Evolutionary conservation across 1,140 invertebrate species (phyloP).

Genomic region (Cylas formicarius): DNA sequence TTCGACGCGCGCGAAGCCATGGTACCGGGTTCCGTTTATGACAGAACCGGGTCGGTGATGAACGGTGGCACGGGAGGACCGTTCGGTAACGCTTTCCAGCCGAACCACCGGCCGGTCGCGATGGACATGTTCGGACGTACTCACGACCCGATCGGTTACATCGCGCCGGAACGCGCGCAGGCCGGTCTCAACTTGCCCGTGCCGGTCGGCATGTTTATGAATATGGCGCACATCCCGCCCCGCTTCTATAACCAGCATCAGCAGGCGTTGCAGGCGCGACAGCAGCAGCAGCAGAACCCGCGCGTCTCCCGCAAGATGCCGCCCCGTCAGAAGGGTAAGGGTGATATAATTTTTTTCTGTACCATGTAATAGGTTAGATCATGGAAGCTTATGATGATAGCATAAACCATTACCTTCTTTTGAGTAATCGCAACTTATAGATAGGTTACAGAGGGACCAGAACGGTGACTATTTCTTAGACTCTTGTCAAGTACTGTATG

Average conservation of each 20-base stretch:
- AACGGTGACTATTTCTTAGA: too few species aligned
- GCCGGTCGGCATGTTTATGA: slow-evolving; percentile 92
- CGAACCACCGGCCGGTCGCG: slow-evolving; percentile 36
- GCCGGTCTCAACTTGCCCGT: slow-evolving; percentile 75
- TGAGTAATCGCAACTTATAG: too few species aligned
- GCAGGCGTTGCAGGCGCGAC: slow-evolving; percentile 54
- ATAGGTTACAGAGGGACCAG: too few species aligned
- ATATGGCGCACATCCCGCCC: slow-evolving; percentile 83
- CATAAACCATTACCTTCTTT: too few species aligned
- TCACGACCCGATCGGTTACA: slow-evolving; percentile 90
- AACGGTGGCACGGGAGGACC: slow-evolving; percentile 22
- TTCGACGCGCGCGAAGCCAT: slow-evolving; percentile 86
- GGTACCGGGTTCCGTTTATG: slow-evolving; percentile 78
- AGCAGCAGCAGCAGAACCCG: slow-evolving; percentile 38
- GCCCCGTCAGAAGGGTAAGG: slow-evolving; percentile 26
- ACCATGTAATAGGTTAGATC: slow-evolving; percentile 7
- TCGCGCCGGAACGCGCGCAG: slow-evolving; percentile 74
- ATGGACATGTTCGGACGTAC: slow-evolving; percentile 57
- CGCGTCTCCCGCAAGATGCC: slow-evolving; percentile 31
- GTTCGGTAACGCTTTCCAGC: slow-evolving; percentile 17
- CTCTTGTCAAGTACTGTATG: too few species aligned
- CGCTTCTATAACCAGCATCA: slow-evolving; percentile 80
- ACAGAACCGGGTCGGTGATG: slow-evolving; percentile 37
- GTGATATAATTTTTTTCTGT: background rate
- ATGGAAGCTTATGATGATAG: too few species aligned